Evolutionary conservation across 2,113 vertebrate genomes (phyloP), one percentile per base, ranked within the genome.

Genomic region (Noturus placidus): DNA sequence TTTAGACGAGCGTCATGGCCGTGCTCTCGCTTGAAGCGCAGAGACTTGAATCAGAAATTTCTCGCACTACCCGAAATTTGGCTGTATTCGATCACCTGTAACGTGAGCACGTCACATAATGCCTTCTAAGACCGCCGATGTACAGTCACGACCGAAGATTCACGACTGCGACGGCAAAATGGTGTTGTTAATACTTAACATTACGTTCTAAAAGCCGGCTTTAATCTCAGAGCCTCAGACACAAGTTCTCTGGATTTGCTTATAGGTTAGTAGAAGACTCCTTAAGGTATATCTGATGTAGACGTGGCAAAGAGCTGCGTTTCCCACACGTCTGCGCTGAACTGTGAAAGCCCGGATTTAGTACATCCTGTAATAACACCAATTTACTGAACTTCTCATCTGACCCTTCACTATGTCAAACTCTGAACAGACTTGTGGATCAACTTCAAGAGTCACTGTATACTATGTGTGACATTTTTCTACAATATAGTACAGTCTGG

Each of bases 251-350:
- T 72, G 22, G 69, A 22, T 15, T 72, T 8, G 69, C 7, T 25
- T 25, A 25, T 27, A 50, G 22, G 10, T 82, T 22, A 59, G 4
- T 20, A 82, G 33, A 61, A 61, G 33, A 59, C 63, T 42, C 42
- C 30, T 38, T 5, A 35, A 54, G 59, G 46, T 81, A 65, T 69
- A 69, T 83, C 54, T 27, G 63, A 30, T 59, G 79, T 54, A 54
- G 57, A 59, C 30, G 42, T 76, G 57, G 38, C 20, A 14, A 77
- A 20, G 63, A 54, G 52, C 38, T 22, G 14, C 11, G 35, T 81
- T 81, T 42, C 50, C 20, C 69, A 59, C 77, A 85, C 59, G 38
- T 77, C 42, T 59, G 67, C 2, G 59, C 85, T 86, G 52, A 87
- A 79, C 72, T 61, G 61, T 52, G 5, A 38, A 52, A 80, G 72